A percentile compares a stretch with the other conserved stretches of the same genome.
Evolutionary conservation across 2,888 invertebrate genomes (phyloP).

Genomic region (Carterocephalus palaemon): DNA sequence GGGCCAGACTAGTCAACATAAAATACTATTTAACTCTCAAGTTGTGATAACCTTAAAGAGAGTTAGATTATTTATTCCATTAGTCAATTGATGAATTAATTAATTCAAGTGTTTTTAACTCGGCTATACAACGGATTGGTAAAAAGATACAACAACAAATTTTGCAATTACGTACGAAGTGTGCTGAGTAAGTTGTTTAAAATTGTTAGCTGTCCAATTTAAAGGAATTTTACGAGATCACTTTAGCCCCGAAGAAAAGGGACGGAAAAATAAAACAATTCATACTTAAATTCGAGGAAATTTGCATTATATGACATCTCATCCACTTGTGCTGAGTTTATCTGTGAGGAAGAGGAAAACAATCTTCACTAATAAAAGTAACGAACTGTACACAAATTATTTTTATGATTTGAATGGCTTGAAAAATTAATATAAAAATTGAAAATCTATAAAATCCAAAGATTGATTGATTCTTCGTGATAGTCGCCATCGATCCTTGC

Average conservation of each 20-base stretch:
- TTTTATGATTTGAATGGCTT: too few relatives aligned
- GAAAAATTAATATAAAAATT: too few relatives aligned
- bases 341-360: slow-evolving; percentile 55
- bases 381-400: too few relatives aligned
- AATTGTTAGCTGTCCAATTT: slow-evolving; percentile 61
- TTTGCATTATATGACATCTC: slow-evolving; percentile 72
- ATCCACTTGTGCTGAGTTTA: slow-evolving; percentile 45
- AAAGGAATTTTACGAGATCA: slow-evolving; percentile 61
- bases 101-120: too few relatives aligned
- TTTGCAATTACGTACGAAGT: slow-evolving; percentile 51
- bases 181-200: slow-evolving; percentile 57
- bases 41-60: too few relatives aligned
- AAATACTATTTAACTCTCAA: too few relatives aligned
- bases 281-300: slow-evolving; percentile 61
- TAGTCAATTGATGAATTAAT: neutral
- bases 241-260: slow-evolving; percentile 54
- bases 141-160: slow-evolving; percentile 24
- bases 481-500: too few relatives aligned
- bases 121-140: neutral
- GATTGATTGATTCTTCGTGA: too few relatives aligned
- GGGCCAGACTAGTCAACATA: too few relatives aligned
- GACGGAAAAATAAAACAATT: slow-evolving; percentile 61
- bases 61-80: slow-evolving; percentile 9
- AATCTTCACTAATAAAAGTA: slow-evolving; percentile 38
- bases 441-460: too few relatives aligned